Base-by-base conservation (phyloP, 2,888 invertebrate genomes). In the Andricus curvator region DNA sequence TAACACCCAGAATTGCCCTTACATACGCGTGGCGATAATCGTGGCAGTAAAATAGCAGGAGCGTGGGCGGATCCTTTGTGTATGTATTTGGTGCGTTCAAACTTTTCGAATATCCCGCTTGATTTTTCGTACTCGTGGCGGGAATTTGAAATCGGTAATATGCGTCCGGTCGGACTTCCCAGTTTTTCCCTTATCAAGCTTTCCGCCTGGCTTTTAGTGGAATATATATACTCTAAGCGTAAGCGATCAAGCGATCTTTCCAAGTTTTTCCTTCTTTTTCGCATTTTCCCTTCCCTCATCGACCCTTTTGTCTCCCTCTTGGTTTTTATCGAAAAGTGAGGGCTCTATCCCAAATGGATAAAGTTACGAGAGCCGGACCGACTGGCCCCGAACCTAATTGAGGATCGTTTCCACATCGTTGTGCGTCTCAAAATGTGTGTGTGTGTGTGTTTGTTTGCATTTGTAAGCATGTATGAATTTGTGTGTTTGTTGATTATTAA, bases 341-440 rank as follows among this genome's bases (percentile, higher is more conserved):
- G 41, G 41, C n/a, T 67, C 41, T 22, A 41, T 67, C n/a, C 15
- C n/a, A 41, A 67, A 68, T 33, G 74, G 48, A 44, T 77, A 77
- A 62, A 77, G 76, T 33, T 48, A 78, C 70, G 79, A 82, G 77
- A 67, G 77, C 65, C n/a, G 51, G 78, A 80, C 76, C 77, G 74
- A 77, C 44, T 80, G 62, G 66, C 29, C 48, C 51, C 74, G 37
- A 81, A 76, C 66, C 22, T 77, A 68, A 67, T 67, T 74, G 74
- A 82, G 76, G 67, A 67, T 51, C 48, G 56, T 79, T 60, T 78
- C 70, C 44, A 78, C 25, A 68, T 80, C 78, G 77, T 80, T 83
- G 80, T 81, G 77, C 79, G 78, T 80, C 20, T 80, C 29, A 70
- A 48, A 6, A 37, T 33, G 9, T 33, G 11, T 56, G 66, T 81